Conservation (phyloP, 2,113 vertebrate species). For the Psettodes erumei region DNA sequence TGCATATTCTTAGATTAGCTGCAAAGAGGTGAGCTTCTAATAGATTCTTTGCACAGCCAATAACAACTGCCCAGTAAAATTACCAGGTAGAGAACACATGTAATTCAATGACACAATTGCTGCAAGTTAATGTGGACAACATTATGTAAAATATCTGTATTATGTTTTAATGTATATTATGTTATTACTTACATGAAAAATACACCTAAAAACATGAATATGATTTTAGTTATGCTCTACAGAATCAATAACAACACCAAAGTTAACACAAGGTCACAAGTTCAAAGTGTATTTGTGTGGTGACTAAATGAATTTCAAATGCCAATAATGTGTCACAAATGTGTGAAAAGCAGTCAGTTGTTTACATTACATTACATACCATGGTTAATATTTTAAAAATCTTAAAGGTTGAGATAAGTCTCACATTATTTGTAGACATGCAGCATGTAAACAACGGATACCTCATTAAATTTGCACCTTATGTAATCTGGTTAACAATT, state of each 20-base stretch:
- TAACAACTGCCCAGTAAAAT: background rate
- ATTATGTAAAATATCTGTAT: background rate
- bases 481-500: background rate
- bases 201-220: background rate
- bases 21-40: background rate
- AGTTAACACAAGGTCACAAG: too few species aligned
- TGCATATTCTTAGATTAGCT: conserved; percentile 40
- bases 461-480: too few species aligned
- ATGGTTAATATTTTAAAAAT: background rate
- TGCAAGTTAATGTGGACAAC: background rate
- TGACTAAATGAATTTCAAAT: background rate
- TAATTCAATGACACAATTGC: background rate
- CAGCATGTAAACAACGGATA: background rate
- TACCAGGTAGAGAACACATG: background rate
- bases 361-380: background rate
- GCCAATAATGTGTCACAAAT: background rate
- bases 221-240: background rate
- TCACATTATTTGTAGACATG: background rate
- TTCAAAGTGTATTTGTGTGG: background rate
- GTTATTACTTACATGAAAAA: conserved; percentile 29
- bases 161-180: background rate
- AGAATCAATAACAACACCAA: background rate
- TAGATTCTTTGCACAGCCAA: background rate
- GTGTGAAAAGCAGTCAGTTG: background rate
- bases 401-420: background rate